Percentiles rank a stretch among this genome's conserved stretches.
Evolutionary conservation across 2,888 invertebrate genomes (phyloP).

Genomic region (Volucella inanis): DNA sequence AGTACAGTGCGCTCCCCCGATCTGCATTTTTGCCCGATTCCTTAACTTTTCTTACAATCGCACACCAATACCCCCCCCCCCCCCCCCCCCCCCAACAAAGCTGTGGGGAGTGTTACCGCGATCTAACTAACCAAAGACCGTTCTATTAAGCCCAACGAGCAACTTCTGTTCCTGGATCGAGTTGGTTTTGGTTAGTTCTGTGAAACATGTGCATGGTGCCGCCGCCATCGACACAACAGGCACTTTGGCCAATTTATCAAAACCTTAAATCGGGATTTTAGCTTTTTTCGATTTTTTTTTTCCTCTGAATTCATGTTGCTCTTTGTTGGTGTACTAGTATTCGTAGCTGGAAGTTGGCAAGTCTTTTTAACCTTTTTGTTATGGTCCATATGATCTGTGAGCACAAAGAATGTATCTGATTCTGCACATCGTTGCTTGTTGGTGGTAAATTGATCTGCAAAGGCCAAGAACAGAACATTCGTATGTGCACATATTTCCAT

Average conservation of each 20-base stretch:
- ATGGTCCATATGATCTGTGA: slow-evolving; percentile 60
- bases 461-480: slow-evolving; percentile 33
- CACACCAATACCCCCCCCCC: too few species aligned
- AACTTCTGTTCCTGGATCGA: slow-evolving; percentile 65
- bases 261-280: slow-evolving; percentile 60
- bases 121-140: slow-evolving; percentile 56
- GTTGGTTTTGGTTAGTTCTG: slow-evolving; percentile 49
- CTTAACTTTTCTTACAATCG: slow-evolving; percentile 54
- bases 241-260: slow-evolving; percentile 72
- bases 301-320: slow-evolving; percentile 2
- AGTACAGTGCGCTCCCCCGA: slow-evolving; percentile 18
- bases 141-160: slow-evolving; percentile 70
- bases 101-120: not conserved
- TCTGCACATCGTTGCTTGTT: slow-evolving; percentile 56
- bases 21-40: slow-evolving; percentile 70
- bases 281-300: slow-evolving; percentile 22
- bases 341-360: slow-evolving; percentile 4
- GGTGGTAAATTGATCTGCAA: slow-evolving; percentile 57
- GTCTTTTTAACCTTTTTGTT: slow-evolving; percentile 69
- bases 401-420: slow-evolving; percentile 66
- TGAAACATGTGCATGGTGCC: slow-evolving; percentile 67
- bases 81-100: too few species aligned
- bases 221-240: slow-evolving; percentile 51
- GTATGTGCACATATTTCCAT: slow-evolving; percentile 39
- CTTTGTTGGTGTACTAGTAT: slow-evolving; percentile 7